Evolutionary conservation across 2,888 invertebrate genomes (phyloP), one percentile per base, ranked within the genome.

Genomic region (Eremobia ochroleuca): DNA sequence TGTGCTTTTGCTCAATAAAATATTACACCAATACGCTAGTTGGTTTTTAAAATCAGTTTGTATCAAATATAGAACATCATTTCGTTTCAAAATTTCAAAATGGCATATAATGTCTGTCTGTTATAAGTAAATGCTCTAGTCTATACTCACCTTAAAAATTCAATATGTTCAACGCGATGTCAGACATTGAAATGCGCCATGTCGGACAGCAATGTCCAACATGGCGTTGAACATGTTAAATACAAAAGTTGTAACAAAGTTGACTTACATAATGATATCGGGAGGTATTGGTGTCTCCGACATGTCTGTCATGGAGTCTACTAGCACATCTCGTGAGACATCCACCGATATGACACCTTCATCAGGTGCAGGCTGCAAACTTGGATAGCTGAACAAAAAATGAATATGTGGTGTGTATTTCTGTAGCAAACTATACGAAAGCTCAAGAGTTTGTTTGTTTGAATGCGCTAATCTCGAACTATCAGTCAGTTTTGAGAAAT

Each of bases 281-380:
- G 95, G 94, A 34, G 94, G 93, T 78, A 95, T 90, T 0, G 90
- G 88, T 55, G 91, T 91, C 40, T 93, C 92, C 21, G 94, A 89
- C 92, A 96, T 94, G 34, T 94, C 92, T 28, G 94, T 93, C 76
- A 96, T 92, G 0, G 96, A 95, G 79, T 96, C 96, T 52, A 94
- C 94, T 61, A 95, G 77, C n/a, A 92, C 90, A 73, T 94, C 92
- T 37, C 90, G 90, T 21, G 94, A 93, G 3, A 96, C 89, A 85
- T 96, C 94, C 37, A 96, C 91, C 4, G 95, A 91, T 76, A 95
- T 92, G 28, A 96, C 89, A 43, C 92, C 93, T 25, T 93, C 94
- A 72, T 96, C 95, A 1, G 86, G 81, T 0, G 69, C 84, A 25
- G 79, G 58, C 21, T 87, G 89, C 25, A 87, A 88, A 78, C 87